phyloP scores from a whole-genome alignment of 1,140 invertebrate species.

The Caerostris extrusa region DNA sequence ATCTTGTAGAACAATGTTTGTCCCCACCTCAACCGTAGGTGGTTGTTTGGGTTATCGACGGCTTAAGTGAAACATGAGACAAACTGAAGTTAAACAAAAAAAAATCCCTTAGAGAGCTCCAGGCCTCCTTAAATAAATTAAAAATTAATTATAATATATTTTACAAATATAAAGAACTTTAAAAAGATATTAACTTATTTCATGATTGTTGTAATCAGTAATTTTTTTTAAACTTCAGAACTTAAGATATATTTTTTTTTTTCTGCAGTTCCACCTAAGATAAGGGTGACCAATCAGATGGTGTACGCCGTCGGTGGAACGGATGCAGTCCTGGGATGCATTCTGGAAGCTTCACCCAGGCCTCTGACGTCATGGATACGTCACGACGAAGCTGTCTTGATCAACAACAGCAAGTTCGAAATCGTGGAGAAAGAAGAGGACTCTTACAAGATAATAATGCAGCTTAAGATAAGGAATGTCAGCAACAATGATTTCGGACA shows the following conservation, averaged over 20 bases:
- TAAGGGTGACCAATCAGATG: slow-evolving; percentile 82
- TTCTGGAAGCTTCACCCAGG: slow-evolving; percentile 80
- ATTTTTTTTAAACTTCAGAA: no score
- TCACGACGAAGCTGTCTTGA: slow-evolving; percentile 77
- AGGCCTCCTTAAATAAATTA: background rate
- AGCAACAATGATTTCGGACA: slow-evolving; percentile 88
- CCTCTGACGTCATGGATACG: slow-evolving; percentile 79
- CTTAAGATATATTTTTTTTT: no score
- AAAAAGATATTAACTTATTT: no score
- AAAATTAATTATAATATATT: background rate
- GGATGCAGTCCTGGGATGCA: slow-evolving; percentile 82
- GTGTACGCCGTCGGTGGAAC: slow-evolving; percentile 81
- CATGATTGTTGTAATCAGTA: no score
- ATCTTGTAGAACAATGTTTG: no score
- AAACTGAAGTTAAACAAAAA: background rate
- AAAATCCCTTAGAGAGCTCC: background rate
- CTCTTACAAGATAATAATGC: slow-evolving; percentile 67
- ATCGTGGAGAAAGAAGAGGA: slow-evolving; percentile 71
- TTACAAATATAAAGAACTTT: background rate
- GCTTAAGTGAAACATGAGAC: no score
- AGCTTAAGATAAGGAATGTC: slow-evolving; percentile 81
- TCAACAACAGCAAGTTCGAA: slow-evolving; percentile 76
- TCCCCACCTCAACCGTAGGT: no score
- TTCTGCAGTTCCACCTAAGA: slow-evolving; percentile 82
- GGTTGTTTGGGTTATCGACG: no score